Evolutionary conservation across 1,140 invertebrate species (phyloP).

Genomic region (Eulimnadia texana): DNA sequence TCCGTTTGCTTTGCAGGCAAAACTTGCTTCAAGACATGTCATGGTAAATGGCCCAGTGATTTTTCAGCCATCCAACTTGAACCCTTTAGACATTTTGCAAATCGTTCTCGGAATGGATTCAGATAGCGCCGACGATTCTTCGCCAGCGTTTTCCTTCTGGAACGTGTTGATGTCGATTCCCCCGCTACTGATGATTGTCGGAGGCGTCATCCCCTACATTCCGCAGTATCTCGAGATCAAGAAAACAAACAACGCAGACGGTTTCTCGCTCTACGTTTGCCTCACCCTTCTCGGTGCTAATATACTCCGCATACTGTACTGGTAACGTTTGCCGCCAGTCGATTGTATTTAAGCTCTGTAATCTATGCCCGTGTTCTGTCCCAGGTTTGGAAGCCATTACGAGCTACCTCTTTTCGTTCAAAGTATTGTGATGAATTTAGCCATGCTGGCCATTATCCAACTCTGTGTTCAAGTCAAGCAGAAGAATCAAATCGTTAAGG

Average conservation of each 20-base stretch:
- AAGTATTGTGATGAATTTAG: constrained; percentile 91
- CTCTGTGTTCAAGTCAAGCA: constrained; percentile 77
- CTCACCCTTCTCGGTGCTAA: constrained; percentile 87
- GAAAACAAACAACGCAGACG: constrained; percentile 75
- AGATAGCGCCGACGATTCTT: not conserved
- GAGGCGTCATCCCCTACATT: constrained; percentile 69
- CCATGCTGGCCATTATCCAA: constrained; percentile 92
- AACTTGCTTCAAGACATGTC: not conserved
- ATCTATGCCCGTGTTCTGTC: constrained; percentile 25
- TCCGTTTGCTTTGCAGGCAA: not conserved
- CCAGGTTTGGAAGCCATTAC: constrained; percentile 94
- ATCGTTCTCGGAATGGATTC: constrained; percentile 2
- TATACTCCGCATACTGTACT: constrained; percentile 91
- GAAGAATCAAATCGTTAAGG: constrained; percentile 59
- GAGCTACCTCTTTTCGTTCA: constrained; percentile 88
- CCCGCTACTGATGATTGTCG: constrained; percentile 65
- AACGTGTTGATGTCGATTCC: not conserved
- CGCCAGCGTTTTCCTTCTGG: not conserved
- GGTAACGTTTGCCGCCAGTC: constrained; percentile 68
- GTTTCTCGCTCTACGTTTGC: constrained; percentile 94
- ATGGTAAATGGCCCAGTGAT: not conserved
- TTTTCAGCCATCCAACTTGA: not conserved
- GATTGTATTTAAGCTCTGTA: not conserved
- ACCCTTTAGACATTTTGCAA: constrained; percentile 3
- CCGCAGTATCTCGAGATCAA: constrained; percentile 90